phyloP scores from a whole-genome alignment of 2,113 vertebrate species.

The Petromus typicus region DNA sequence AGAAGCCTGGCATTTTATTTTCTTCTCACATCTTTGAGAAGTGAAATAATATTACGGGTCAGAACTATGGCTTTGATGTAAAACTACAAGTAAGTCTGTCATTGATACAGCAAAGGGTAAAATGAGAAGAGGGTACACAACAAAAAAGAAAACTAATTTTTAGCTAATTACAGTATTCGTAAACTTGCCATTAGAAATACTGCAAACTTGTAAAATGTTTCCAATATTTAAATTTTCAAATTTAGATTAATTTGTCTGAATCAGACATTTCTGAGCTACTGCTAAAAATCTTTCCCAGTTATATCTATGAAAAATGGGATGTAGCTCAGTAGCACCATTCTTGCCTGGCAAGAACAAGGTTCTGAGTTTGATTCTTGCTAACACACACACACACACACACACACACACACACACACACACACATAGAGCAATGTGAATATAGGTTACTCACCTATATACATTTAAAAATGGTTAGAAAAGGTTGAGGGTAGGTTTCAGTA shows the following conservation, averaged over 20 bases:
- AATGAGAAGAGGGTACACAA: not conserved
- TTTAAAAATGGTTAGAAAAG: constrained; percentile 18
- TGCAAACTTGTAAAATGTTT: constrained; percentile 38
- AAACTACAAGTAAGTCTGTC: constrained; percentile 33
- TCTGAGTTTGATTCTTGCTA: too few relatives aligned
- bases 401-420: too few relatives aligned
- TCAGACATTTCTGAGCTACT: constrained; percentile 45
- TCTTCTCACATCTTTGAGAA: constrained; percentile 68
- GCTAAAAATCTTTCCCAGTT: constrained; percentile 40
- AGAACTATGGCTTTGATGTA: constrained; percentile 60
- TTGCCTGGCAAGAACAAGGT: too few relatives aligned
- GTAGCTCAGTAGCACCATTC: too few relatives aligned
- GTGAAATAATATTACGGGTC: constrained; percentile 50
- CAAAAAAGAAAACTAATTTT: constrained; percentile 43
- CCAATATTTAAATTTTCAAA: constrained; percentile 50
- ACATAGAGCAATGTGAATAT: not conserved
- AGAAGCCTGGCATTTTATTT: constrained; percentile 77
- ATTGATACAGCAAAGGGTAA: not conserved
- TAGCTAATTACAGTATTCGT: constrained; percentile 14
- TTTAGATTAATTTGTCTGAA: constrained; percentile 39
- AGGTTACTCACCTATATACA: not conserved
- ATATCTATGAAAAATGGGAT: not conserved
- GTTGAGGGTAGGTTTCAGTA: not conserved
- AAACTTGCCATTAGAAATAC: constrained; percentile 42
- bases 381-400: too few relatives aligned